These are phyloP conservation scores for Eulemur albifrons DNA, from an alignment of 2,797 vertebrate genomes.

Conservation along the genomic window DNA sequence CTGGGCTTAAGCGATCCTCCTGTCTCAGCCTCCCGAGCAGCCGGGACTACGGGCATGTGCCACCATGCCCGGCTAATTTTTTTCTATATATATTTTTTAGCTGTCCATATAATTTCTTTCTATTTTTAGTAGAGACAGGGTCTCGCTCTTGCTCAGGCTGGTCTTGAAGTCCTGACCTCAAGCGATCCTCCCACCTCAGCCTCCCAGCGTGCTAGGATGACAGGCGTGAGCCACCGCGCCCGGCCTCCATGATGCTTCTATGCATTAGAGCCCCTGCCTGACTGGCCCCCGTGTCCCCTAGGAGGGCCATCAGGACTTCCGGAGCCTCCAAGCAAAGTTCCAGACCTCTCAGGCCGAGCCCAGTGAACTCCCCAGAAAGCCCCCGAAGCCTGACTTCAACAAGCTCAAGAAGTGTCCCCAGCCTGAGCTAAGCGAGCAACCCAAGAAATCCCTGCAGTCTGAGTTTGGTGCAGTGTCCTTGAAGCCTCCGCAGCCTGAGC, in stretches of 20 bases:
- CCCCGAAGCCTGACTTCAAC: background rate
- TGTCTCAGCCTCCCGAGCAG: no score
- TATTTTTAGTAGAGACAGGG: no score
- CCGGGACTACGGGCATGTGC: no score
- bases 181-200: no score
- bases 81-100: no score
- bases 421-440: background rate
- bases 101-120: no score
- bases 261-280: background rate
- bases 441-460: background rate
- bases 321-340: conserved; percentile 75
- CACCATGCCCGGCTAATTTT: no score
- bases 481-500: background rate
- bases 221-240: no score
- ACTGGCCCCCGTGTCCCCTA: background rate
- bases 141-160: no score
- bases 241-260: background rate
- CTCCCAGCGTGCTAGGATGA: no score
- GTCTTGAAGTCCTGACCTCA: no score
- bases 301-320: conserved; percentile 71
- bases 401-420: background rate
- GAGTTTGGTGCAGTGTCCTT: rapidly evolving
- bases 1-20: no score
- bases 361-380: conserved; percentile 5
- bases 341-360: conserved; percentile 52